Conservation (phyloP, 1,140 invertebrate genomes). For the Limonius californicus region DNA sequence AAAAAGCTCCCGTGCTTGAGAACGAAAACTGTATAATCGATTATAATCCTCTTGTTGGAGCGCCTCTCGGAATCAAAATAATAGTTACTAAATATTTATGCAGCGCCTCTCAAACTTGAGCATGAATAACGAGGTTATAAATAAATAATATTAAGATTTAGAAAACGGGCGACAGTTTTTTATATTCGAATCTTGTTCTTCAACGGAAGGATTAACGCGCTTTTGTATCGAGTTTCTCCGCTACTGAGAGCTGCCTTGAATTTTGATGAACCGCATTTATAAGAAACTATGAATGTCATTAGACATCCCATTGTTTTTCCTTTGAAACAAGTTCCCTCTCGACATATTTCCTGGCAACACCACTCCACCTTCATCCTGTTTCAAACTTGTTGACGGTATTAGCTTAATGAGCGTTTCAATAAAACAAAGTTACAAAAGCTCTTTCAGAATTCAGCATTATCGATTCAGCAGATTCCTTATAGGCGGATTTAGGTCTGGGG, state of each 20-base stretch:
- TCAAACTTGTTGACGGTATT: no score
- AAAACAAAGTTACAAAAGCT: no score
- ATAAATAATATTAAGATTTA: conserved; percentile 21
- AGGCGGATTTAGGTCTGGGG: no score
- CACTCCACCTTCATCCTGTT: no score
- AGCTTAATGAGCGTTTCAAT: no score
- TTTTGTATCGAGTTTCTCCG: conserved; percentile 17
- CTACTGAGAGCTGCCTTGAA: conserved; percentile 11
- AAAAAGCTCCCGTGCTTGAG: conserved; percentile 15
- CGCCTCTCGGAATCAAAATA: conserved; percentile 6
- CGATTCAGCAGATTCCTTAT: no score
- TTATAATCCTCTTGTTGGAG: conserved; percentile 12
- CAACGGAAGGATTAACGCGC: conserved; percentile 29
- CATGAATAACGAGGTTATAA: conserved; percentile 20
- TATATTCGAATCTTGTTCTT: conserved; percentile 26
- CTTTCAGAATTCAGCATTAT: no score
- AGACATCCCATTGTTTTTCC: neutral
- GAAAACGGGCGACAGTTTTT: conserved; percentile 23
- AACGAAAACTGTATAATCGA: conserved; percentile 12
- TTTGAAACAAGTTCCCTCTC: no score
- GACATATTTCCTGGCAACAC: no score
- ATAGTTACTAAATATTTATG: conserved; percentile 23
- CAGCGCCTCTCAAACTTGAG: conserved; percentile 11
- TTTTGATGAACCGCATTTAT: conserved; percentile 15
- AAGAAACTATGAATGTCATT: conserved; percentile 14